Evolutionary conservation across 1,140 invertebrate genomes (phyloP).

Genomic region (Saccostrea glomerata): DNA sequence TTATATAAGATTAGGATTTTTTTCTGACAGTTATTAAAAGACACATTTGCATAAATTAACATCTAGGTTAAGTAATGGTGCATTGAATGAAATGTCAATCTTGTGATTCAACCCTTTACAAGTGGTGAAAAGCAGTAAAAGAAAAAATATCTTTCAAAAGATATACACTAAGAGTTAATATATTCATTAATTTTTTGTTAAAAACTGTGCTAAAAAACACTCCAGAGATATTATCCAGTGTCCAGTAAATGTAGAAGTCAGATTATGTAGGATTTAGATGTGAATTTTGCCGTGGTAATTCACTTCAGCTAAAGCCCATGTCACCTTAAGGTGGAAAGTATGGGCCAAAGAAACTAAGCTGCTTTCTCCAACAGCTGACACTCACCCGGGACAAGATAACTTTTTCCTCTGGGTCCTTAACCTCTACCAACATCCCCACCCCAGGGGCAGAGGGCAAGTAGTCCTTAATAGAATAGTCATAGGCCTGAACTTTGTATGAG

Average conservation of each 20-base stretch:
- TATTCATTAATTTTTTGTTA: not conserved
- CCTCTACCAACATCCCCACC: conserved; percentile 99
- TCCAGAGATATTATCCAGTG: not conserved
- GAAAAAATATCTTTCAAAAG: too few species aligned
- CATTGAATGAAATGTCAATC: not conserved
- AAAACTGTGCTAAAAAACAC: not conserved
- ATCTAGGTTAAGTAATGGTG: not conserved
- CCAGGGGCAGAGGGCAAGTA: conserved; percentile 83
- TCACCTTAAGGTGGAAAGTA: not conserved
- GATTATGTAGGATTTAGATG: not conserved
- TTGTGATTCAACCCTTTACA: too few species aligned
- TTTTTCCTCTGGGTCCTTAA: conserved; percentile 91
- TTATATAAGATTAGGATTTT: too few species aligned
- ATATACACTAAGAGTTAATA: too few species aligned
- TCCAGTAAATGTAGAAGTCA: not conserved
- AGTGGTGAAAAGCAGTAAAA: too few species aligned
- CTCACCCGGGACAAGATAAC: conserved; percentile 77
- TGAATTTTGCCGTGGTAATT: not conserved
- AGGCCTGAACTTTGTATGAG: conserved; percentile 92
- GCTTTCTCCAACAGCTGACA: conserved; percentile 38
- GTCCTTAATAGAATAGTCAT: conserved; percentile 76
- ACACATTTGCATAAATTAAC: too few species aligned
- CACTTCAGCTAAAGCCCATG: not conserved
- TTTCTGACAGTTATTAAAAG: too few species aligned
- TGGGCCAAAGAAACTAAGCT: not conserved